phyloP scores from a whole-genome alignment of 2,888 invertebrate genomes.

The Eurois occulta region DNA sequence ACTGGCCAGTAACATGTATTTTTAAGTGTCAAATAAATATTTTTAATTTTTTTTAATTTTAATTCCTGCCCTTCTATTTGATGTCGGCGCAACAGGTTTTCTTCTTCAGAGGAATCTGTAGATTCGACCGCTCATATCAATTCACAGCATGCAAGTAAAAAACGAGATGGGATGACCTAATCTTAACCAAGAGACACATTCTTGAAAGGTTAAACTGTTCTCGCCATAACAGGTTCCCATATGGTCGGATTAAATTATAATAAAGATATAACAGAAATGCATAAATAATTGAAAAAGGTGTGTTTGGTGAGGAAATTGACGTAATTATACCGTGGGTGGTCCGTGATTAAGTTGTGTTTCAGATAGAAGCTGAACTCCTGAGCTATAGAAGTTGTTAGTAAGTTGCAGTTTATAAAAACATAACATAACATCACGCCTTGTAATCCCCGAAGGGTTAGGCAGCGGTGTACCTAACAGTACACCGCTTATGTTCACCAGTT shows the following conservation, averaged over 20 bases:
- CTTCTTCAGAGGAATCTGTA: too few species aligned
- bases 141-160: constrained; percentile 2
- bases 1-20: too few species aligned
- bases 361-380: neutral
- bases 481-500: too few species aligned
- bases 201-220: constrained; percentile 45
- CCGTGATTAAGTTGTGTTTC: constrained; percentile 9
- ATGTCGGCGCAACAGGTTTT: too few species aligned
- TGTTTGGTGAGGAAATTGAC: constrained; percentile 10
- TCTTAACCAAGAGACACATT: constrained; percentile 32
- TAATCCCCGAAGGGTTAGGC: too few species aligned
- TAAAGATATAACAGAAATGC: constrained; percentile 28
- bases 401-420: neutral
- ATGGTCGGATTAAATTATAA: constrained; percentile 40
- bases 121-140: neutral
- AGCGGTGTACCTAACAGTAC: too few species aligned
- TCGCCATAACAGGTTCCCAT: constrained; percentile 12
- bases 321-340: constrained; percentile 51
- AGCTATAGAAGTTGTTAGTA: neutral
- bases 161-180: constrained; percentile 18
- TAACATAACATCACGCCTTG: too few species aligned
- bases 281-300: constrained; percentile 36
- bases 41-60: too few species aligned
- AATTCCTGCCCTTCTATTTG: too few species aligned
- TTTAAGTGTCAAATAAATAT: too few species aligned